Percentiles rank a stretch among this genome's conserved stretches.
phyloP scores from a whole-genome alignment of 2,797 vertebrate genomes.

The Trichosurus vulpecula region DNA sequence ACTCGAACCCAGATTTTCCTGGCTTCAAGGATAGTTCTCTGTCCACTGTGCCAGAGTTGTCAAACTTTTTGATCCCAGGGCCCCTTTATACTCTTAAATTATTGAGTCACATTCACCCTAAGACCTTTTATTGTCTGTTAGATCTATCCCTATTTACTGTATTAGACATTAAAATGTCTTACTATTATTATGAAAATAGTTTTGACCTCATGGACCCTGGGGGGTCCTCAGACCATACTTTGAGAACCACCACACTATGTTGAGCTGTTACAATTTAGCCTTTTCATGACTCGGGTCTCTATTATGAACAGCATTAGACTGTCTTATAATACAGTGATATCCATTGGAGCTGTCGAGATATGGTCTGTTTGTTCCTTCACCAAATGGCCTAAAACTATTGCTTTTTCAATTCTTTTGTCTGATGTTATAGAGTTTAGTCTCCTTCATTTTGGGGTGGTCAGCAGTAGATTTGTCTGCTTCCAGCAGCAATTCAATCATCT shows the following conservation, averaged over 20 bases:
- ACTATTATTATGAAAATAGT: neutral
- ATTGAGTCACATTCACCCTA: neutral
- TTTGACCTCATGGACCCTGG: neutral
- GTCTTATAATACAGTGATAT: neutral
- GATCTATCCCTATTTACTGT: neutral
- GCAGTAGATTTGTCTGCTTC: neutral
- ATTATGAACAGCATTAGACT: neutral
- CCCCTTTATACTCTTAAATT: neutral
- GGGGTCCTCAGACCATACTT: neutral
- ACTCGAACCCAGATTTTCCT: neutral
- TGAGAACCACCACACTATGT: neutral
- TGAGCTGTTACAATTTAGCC: neutral
- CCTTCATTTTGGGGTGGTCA: neutral
- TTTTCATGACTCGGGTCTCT: neutral
- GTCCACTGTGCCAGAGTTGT: neutral
- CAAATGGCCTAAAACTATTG: neutral
- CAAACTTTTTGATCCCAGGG: neutral
- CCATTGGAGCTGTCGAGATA: neutral
- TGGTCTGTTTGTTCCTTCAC: neutral
- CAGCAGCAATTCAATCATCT: neutral
- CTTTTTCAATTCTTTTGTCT: neutral
- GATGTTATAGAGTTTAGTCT: neutral
- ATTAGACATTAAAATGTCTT: neutral
- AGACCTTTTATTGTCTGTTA: neutral
- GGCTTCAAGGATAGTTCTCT: neutral